These are phyloP conservation scores for Tragelaphus eurycerus DNA, from an alignment of 2,797 vertebrate genomes.

Conservation along the genomic window DNA sequence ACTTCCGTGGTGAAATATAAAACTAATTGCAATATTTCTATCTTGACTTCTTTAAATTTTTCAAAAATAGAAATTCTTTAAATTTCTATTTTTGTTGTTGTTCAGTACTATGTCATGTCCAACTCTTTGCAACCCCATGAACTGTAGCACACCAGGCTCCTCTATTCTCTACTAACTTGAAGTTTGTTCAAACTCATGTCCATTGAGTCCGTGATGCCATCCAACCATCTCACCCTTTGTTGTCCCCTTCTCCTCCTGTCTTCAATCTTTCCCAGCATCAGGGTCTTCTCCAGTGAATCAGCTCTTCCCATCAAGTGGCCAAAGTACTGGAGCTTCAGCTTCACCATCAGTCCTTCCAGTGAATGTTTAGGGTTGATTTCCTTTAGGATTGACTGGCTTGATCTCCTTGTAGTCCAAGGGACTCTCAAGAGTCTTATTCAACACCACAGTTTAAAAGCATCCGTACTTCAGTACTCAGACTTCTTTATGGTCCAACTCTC, in stretches of 20 bases:
- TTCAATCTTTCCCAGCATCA: background rate
- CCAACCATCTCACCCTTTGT: background rate
- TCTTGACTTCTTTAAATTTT: background rate
- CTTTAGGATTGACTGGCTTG: background rate
- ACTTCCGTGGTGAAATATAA: background rate
- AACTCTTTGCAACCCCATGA: background rate
- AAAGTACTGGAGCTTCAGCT: background rate
- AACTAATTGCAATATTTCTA: background rate
- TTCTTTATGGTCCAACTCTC: background rate
- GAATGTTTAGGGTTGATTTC: background rate
- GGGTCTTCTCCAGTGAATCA: background rate
- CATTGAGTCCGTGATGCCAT: background rate
- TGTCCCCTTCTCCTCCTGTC: background rate
- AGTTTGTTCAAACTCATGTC: background rate
- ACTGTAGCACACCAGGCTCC: background rate
- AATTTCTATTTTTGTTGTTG: background rate
- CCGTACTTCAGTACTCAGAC: rapidly evolving
- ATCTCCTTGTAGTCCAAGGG: background rate
- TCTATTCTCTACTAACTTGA: background rate
- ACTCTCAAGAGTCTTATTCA: background rate
- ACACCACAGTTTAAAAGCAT: background rate
- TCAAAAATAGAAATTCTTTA: background rate
- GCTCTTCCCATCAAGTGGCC: background rate
- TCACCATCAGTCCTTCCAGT: background rate
- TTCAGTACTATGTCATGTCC: background rate